phyloP scores from a whole-genome alignment of 2,888 invertebrate species.

The Leucoptera coffeella region DNA sequence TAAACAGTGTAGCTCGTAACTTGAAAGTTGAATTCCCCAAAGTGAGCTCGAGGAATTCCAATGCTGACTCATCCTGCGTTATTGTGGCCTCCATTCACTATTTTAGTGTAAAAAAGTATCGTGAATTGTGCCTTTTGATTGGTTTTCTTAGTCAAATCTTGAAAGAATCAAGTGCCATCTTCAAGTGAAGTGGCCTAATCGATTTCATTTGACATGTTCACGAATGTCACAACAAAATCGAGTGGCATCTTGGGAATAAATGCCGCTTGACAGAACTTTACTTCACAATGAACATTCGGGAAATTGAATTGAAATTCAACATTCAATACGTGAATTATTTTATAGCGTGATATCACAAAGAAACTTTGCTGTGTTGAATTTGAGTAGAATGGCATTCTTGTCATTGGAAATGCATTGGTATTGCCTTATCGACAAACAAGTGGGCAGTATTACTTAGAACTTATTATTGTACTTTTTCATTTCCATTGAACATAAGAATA shows the following conservation, averaged over 20 bases:
- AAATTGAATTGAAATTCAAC: no score
- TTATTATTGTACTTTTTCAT: no score
- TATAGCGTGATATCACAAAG: no score
- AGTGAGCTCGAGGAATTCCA: constrained; percentile 3
- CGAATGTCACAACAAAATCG: constrained; percentile 49
- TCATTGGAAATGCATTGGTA: no score
- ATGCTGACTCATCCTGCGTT: constrained; percentile 20
- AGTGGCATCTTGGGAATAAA: constrained; percentile 38
- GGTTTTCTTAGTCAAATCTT: constrained; percentile 11
- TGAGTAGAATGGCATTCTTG: no score
- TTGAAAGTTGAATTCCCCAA: constrained; percentile 3
- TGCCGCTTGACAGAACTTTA: constrained; percentile 6
- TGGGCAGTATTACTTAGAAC: no score
- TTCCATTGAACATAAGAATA: no score
- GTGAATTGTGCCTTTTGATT: constrained; percentile 20
- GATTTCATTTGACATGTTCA: constrained; percentile 18
- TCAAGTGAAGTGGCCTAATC: constrained; percentile 16
- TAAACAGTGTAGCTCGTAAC: no score
- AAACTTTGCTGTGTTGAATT: no score
- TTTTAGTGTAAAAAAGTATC: constrained; percentile 12
- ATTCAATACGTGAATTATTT: no score
- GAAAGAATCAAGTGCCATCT: constrained; percentile 8
- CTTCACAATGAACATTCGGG: no score
- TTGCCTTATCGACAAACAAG: no score
- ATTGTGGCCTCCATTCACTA: constrained; percentile 22